Conservation (phyloP, 2,797 vertebrate genomes). For the Botia kubotai region DNA sequence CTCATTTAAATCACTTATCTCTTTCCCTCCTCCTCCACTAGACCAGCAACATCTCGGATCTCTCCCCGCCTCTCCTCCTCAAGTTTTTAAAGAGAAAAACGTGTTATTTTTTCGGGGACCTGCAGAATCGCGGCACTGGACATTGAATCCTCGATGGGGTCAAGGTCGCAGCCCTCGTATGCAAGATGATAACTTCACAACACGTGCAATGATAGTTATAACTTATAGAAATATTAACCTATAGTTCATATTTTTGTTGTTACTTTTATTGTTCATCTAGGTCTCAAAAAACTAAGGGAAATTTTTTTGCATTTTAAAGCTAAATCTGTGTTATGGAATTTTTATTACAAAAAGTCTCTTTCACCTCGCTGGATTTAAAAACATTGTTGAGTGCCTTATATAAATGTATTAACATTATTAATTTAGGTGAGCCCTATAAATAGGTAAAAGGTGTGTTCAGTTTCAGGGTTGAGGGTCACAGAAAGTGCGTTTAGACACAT, state of each 20-base stretch:
- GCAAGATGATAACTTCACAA: conserved; percentile 47
- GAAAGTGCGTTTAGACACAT: conserved; percentile 14
- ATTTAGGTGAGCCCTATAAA: conserved; percentile 63
- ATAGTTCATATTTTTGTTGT: not conserved
- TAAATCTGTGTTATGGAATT: not conserved
- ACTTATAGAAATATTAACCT: too few relatives aligned
- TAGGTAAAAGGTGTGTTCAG: conserved; percentile 59
- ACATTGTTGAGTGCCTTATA: not conserved
- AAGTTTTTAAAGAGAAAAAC: conserved; percentile 87
- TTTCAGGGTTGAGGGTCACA: conserved; percentile 51
- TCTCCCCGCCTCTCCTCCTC: conserved; percentile 66
- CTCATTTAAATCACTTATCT: conserved; percentile 94
- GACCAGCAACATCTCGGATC: conserved; percentile 73
- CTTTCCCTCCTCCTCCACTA: conserved; percentile 80
- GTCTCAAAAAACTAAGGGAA: not conserved
- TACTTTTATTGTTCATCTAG: conserved; percentile 19
- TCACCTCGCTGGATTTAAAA: not conserved
- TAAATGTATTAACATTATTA: conserved; percentile 66
- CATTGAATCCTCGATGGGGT: conserved; percentile 74
- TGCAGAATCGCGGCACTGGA: conserved; percentile 74
- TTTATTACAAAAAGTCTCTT: not conserved
- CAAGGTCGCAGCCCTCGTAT: conserved; percentile 73
- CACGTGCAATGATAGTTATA: too few relatives aligned
- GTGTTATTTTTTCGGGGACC: conserved; percentile 74
- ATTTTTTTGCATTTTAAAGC: not conserved